Base-by-base conservation (phyloP, 2,797 vertebrate genomes). In the Champsocephalus gunnari region DNA sequence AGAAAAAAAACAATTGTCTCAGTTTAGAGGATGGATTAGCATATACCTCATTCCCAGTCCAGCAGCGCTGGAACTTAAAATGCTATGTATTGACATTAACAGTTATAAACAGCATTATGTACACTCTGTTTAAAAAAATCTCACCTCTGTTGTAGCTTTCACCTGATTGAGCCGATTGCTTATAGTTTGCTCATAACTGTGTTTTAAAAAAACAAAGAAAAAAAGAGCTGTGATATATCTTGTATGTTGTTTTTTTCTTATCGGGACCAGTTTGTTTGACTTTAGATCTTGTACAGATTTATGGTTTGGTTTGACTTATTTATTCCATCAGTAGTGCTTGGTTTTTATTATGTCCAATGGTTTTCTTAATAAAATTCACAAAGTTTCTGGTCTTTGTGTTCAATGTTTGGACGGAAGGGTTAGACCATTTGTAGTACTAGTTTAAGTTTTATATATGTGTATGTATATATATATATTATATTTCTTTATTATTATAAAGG, bases 321-420 rank as follows among this genome's bases (percentile, higher is more conserved):
- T 99, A 99, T 99, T 99, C 96, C 95, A 97, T 97, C 95, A 87
- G 96, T 98, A 98, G 96, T 94, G 96, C 96, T 97, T 96, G 95
- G 97, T 98, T 99, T 95, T 96, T 98, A 98, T 97, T 96, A 96
- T 98, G 96, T 97, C 96, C 94, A 96, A 96, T 97, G 96, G 93
- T 96, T 98, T 97, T 94, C 95, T 95, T 97, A 97, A 96, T 96
- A 95, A 96, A 95, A 95, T 93, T 87, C 79, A 90, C 88, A 92
- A 94, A 89, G 16, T 24, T 73, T 64, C 54, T 34, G 0, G 47
- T 75, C 11, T 72, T 44, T 5, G 50, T 47, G 43, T 79, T 65
- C 12, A 44, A 14, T 65, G 54, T 71, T 28, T 28, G 28, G 28
- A 28, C 4, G 4, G 4, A 28, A 28, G 28, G 28, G 28, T 28